Evolutionary conservation across 2,797 vertebrate species (phyloP).

Genomic region (Dicrostonyx torquatus): DNA sequence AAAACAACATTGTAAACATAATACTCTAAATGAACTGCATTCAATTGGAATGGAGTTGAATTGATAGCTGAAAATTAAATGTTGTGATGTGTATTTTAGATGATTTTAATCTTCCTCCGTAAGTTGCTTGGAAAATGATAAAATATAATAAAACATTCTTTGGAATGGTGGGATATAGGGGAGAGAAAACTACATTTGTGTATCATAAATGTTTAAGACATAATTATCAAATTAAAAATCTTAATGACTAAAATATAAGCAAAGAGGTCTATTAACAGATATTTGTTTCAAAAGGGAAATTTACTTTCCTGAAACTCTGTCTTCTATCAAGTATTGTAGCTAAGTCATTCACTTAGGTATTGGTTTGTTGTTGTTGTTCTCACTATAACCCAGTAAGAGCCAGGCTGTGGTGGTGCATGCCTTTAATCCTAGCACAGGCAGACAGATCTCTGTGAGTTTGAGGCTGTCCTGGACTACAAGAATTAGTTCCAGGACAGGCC

Average conservation of each 20-base stretch:
- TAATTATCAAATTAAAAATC: neutral
- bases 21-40: neutral
- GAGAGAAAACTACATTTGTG: neutral
- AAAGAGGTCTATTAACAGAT: neutral
- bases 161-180: neutral
- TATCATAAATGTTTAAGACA: neutral
- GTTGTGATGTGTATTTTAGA: neutral
- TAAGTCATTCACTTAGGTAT: neutral
- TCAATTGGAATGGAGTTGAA: slow-evolving; percentile 57
- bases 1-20: slow-evolving; percentile 48
- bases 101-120: neutral
- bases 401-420: no score
- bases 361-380: neutral
- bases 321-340: neutral
- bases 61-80: neutral
- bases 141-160: neutral
- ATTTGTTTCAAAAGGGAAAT: neutral
- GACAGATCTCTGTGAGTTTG: no score
- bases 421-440: no score
- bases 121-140: slow-evolving; percentile 8
- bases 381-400: neutral
- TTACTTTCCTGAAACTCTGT: neutral
- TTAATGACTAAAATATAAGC: neutral
- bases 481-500: no score
- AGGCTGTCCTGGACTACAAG: no score